A percentile compares a stretch with the other conserved stretches of the same genome.
Evolutionary conservation across 2,113 vertebrate species (phyloP).

Genomic region (Cathartes aura): DNA sequence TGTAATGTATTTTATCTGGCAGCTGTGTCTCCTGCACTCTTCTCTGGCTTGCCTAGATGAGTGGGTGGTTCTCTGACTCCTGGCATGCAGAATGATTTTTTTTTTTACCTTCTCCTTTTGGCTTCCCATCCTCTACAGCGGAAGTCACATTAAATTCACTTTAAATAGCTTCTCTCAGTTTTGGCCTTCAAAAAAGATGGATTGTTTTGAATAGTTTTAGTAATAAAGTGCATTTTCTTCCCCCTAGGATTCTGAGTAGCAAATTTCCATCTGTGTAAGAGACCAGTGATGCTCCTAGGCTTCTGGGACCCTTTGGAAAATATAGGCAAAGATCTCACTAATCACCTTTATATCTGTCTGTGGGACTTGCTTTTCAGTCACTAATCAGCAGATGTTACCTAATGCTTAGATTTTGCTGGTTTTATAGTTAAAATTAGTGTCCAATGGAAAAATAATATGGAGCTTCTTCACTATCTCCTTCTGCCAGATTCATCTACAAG

Average conservation of each 20-base stretch:
- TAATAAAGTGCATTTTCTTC: constrained; percentile 8
- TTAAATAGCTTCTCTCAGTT: constrained; percentile 50
- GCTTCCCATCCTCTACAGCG: neutral
- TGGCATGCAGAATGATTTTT: neutral
- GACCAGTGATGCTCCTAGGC: neutral
- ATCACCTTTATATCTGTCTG: neutral
- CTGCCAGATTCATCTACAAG: neutral
- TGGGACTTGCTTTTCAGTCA: neutral
- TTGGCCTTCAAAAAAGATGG: constrained; percentile 33
- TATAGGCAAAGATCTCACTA: neutral
- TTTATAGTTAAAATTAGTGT: neutral
- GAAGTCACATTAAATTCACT: constrained; percentile 50
- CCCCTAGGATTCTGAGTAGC: neutral
- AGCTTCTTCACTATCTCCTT: neutral
- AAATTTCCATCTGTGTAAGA: constrained; percentile 6
- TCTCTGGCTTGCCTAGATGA: constrained; percentile 18
- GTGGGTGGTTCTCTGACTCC: constrained; percentile 37
- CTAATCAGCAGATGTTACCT: neutral
- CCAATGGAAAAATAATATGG: neutral
- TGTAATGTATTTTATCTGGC: constrained; percentile 48
- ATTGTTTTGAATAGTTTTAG: constrained; percentile 27
- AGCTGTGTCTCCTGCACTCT: constrained; percentile 11
- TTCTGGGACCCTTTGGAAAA: neutral
- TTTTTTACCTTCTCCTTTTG: constrained; percentile 24
- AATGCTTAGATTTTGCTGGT: neutral